Conservation (phyloP, 2,113 vertebrate species). For the Emydura subglobosa region DNA sequence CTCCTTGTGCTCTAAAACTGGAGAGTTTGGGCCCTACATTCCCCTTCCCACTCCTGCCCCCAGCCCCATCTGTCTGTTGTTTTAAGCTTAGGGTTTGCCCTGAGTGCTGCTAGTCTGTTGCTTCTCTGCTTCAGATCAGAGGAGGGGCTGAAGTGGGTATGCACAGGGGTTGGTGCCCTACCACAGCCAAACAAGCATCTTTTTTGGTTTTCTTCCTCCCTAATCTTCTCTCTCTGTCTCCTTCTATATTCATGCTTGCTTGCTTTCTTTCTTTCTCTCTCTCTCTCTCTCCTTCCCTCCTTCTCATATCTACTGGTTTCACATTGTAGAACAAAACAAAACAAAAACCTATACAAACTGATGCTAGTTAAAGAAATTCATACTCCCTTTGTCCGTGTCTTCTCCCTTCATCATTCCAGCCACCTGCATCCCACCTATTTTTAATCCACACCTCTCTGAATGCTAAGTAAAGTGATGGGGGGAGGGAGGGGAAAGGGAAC, state of each 20-base stretch:
- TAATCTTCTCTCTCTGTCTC: conserved; percentile 49
- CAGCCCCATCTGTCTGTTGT: background rate
- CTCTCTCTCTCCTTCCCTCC: background rate
- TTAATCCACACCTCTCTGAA: background rate
- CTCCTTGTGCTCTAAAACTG: background rate
- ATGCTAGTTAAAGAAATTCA: conserved; percentile 58
- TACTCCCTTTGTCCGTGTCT: conserved; percentile 30
- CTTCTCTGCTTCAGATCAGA: conserved; percentile 21
- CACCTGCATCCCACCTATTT: background rate
- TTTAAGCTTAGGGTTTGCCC: background rate
- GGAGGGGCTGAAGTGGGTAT: background rate
- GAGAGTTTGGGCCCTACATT: conserved; percentile 11
- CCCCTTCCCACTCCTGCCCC: background rate
- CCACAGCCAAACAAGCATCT: background rate
- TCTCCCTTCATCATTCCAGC: background rate
- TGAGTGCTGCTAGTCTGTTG: background rate
- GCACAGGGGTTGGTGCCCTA: background rate
- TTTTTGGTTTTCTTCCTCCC: conserved; percentile 33
- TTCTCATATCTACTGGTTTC: conserved; percentile 30
- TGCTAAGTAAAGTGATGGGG: background rate
- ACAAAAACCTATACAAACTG: background rate
- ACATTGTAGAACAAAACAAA: background rate
- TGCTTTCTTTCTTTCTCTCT: no score
- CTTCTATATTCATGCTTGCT: conserved; percentile 45
- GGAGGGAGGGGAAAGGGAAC: background rate